A percentile compares a stretch with the other conserved stretches of the same genome.
phyloP scores from a whole-genome alignment of 1,140 invertebrate genomes.

The Drosophila mauritiana region DNA sequence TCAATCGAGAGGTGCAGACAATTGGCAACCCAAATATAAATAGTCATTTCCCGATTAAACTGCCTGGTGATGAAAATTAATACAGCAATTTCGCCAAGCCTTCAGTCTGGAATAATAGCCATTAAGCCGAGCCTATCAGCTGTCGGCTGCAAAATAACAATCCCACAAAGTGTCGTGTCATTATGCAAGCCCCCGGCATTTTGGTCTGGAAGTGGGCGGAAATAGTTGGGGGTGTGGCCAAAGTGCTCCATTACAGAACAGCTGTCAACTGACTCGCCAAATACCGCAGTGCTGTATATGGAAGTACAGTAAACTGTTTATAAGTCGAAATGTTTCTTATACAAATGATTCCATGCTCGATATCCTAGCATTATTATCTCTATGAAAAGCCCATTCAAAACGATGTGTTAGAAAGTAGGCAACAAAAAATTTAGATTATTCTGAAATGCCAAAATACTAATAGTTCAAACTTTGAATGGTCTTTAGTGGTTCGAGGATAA shows the following conservation, averaged over 20 bases:
- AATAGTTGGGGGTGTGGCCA: constrained; percentile 23
- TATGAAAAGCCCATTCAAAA: too few species aligned
- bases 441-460: too few species aligned
- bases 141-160: constrained; percentile 51
- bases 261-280: constrained; percentile 34
- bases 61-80: constrained; percentile 64
- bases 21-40: constrained; percentile 11
- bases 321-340: too few species aligned
- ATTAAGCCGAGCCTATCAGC: constrained; percentile 39
- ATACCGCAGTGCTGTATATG: constrained; percentile 22
- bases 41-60: constrained; percentile 22
- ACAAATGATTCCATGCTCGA: too few species aligned
- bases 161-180: constrained; percentile 44
- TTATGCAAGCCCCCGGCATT: constrained; percentile 34
- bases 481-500: neutral
- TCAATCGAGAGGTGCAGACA: constrained; percentile 54
- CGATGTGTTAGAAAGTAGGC: too few species aligned
- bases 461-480: neutral
- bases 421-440: too few species aligned
- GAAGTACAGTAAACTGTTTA: constrained; percentile 1
- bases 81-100: constrained; percentile 53
- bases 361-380: too few species aligned
- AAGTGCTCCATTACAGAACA: constrained; percentile 24
- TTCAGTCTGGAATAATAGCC: constrained; percentile 30
- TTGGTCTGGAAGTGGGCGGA: constrained; percentile 23